Evolutionary conservation across 2,888 invertebrate genomes (phyloP), one percentile per base, ranked within the genome.

Genomic region (Acrobasis suavella): DNA sequence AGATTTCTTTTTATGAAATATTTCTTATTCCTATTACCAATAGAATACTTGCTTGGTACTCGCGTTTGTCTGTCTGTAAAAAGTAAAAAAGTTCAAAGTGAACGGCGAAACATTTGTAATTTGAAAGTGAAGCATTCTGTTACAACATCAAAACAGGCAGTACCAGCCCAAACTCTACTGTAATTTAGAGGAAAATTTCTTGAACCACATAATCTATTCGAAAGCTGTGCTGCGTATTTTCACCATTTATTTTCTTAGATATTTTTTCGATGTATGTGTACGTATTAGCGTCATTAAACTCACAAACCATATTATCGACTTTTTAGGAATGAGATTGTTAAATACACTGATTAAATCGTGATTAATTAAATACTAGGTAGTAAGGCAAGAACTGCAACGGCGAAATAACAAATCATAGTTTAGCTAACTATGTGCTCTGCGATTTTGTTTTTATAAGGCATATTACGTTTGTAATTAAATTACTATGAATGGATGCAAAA

Each of bases 41-140:
- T 7, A 32, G 7, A 37, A n/a, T 38, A 8, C 46, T n/a, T 14
- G 46, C 46, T n/a, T 14, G 46, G 46, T 12, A 42, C 56, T 42
- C 42, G 10, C 56, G 17, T 56, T 56, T 42, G 42, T 42, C 56
- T 52, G 58, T 52, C 54, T 32, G 39, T 54, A 67, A 52, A 67
- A 65, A 50, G 62, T 6, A 61, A 65, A 69, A 67, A 66, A 67
- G 63, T 62, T 50, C 50, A 32, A 65, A 77, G 78, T 76, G 78
- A 78, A 73, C 72, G 78, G 75, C 74, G 68, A 9, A 65, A 67
- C 69, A 52, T 60, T 50, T 58, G 55, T 58, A 49, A 62, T 62
- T 74, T 67, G 76, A 77, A 78, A 78, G 77, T 72, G 68, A 69
- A 72, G 72, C 67, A 69, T 68, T 69, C 60, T 67, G 70, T 75